Evolutionary conservation across 2,113 vertebrate species (phyloP), one percentile per base, ranked within the genome.

Genomic region (Nestor notabilis): DNA sequence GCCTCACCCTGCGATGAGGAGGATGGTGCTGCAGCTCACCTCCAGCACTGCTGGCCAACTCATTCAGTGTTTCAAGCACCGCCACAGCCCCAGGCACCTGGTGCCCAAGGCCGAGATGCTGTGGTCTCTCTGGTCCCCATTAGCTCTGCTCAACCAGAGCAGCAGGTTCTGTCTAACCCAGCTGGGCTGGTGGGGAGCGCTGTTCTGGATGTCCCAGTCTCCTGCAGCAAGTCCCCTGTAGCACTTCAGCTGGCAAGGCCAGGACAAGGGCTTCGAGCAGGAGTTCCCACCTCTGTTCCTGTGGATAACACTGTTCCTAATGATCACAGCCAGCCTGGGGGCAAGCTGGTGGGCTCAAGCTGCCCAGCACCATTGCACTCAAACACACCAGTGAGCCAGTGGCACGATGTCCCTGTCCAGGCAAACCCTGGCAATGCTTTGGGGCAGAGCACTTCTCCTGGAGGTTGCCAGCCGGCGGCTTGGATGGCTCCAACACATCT

Each of bases 11-110:
- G 27, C 33, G 12, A 2, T 14, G 71, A 70, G 43, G 58, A 80
- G 39, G 18, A 14, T 5, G 4, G 15, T 18, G 53, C 43, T 69
- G 78, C 2, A 13, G 44, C 87, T 56, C 39, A 5, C 12, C 77
- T 80, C 55, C 64, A 39, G 71, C 23, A 2, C 91, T 82, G 70
- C 96, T 95, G 81, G 69, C 56, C 94, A 91, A 90, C 35, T 28
- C 33, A 43, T 5, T 47, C 80, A 17, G 63, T 33, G 0, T 93
- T 76, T 7, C 77, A 96, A 81, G 97, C 97, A 41, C 95, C 95
- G 39, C 76, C 47, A 19, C 95, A 97, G 92, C 55, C 97, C 17
- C 91, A 35, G 29, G 65, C 95, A 61, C 90, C 61, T 10, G 47
- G 93, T 35, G 46, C 94, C 2, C 44, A 55, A 15, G 80, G 35